Evolutionary conservation across 2,113 vertebrate species (phyloP), one percentile per base, ranked within the genome.

Genomic region (Pithys albifrons): DNA sequence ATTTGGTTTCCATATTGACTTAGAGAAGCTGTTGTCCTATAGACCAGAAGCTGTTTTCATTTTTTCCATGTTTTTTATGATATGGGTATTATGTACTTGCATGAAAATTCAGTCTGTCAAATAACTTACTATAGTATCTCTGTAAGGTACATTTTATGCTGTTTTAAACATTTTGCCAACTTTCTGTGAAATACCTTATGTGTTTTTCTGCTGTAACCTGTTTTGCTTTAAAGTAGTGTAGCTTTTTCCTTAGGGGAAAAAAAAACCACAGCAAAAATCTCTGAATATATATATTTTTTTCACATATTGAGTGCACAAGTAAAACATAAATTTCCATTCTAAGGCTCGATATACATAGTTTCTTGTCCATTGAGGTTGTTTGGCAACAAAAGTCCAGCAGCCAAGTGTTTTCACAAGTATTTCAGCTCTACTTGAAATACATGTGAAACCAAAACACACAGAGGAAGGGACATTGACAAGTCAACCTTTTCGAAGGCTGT

Each of bases 401-500:
- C 16, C 57, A 67, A 89, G 61, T 46, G 46, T 46, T 82, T 89
- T 82, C 70, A 82, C 61, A 59, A 73, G 51, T 81, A 45, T 88
- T 96, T 86, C 77, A 92, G 55, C 86, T 97, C 57, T 92, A 57
- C 81, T 85, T 79, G 80, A 97, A 96, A 95, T 88, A 46, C 70
- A 97, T 88, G 75, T 85, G 90, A 96, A 96, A 95, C 88, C 51
- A 95, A 92, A 97, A 95, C 59, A 51, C 20, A 67, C 13, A 41
- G 12, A 62, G 14, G 28, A 49, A 90, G 43, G 17, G 58, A 52
- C 9, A 14, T 13, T 85, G 33, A 9, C 16, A 66, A 91, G 31
- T 13, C 28, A 91, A 55, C 31, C 41, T 87, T 89, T 52, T 0
- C 14, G 48, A 66, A 91, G 94, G 45, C 67, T 89, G 1, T 61